These are phyloP conservation scores for Apostichopus parvimensis DNA, from an alignment of 35 echinoderm and acorn worm genomes.

Conservation along the genomic window DNA sequence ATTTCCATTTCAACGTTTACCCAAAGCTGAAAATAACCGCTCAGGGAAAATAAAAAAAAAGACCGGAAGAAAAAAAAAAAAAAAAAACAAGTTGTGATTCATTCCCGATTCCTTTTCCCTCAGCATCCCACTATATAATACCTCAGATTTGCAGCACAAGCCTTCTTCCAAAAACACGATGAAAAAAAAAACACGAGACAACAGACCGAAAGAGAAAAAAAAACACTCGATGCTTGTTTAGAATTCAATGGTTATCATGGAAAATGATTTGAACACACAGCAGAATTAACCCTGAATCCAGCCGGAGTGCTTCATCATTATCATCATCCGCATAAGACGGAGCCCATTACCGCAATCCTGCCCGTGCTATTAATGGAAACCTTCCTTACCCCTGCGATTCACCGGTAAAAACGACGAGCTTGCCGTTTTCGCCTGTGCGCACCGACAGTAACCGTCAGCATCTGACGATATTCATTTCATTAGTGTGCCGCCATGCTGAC, in stretches of 20 bases:
- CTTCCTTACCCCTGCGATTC: not conserved
- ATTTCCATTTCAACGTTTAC: not conserved
- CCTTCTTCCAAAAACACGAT: not conserved
- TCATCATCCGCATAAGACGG: not conserved
- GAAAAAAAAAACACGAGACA: not conserved
- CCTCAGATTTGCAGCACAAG: not conserved
- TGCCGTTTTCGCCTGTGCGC: not conserved
- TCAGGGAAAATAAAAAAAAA: not conserved
- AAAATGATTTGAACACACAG: not conserved
- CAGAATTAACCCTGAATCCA: not conserved
- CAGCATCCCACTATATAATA: not conserved
- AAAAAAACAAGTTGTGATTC: not conserved
- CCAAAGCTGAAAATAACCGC: not conserved
- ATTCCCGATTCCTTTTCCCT: not conserved
- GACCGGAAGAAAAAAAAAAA: not conserved
- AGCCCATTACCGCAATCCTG: not conserved
- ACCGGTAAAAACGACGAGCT: not conserved
- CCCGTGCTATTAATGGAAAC: constrained; percentile 7
- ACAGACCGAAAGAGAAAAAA: not conserved
- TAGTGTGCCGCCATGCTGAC: constrained; percentile 19
- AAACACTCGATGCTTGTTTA: not conserved
- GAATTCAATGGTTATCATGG: not conserved
- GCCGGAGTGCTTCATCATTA: not conserved
- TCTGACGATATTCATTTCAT: constrained; percentile 22
- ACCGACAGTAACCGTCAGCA: not conserved